These are phyloP conservation scores for Onchidella celtica DNA, from an alignment of 2,888 invertebrate genomes.

Conservation along the genomic window DNA sequence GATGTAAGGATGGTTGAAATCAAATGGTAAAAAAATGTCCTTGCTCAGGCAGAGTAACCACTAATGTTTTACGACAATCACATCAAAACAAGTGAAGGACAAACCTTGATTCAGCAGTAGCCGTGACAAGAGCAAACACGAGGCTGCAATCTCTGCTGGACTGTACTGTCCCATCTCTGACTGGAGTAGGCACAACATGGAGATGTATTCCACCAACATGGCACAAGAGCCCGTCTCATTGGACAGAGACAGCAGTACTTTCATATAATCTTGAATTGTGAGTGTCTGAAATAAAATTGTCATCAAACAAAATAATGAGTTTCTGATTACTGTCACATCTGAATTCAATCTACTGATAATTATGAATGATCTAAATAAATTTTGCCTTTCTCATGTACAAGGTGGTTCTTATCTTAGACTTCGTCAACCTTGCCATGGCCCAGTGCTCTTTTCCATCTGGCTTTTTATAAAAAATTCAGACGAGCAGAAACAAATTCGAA, in stretches of 20 bases:
- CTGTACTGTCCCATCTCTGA: constrained; percentile 76
- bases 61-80: too few species aligned
- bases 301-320: neutral
- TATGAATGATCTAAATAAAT: too few species aligned
- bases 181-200: constrained; percentile 76
- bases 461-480: too few species aligned
- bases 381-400: neutral
- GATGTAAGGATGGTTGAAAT: too few species aligned
- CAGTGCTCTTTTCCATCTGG: too few species aligned
- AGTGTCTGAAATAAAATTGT: too few species aligned
- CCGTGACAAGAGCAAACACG: constrained; percentile 73
- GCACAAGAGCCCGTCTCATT: constrained; percentile 58
- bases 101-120: constrained; percentile 69
- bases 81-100: too few species aligned
- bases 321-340: too few species aligned
- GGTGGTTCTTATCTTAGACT: neutral
- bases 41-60: too few species aligned
- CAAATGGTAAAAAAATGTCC: too few species aligned
- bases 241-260: constrained; percentile 66
- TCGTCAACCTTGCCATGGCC: neutral
- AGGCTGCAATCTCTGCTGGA: constrained; percentile 74
- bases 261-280: constrained; percentile 74
- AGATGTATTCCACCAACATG: constrained; percentile 74
- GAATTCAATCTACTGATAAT: too few species aligned
- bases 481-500: too few species aligned